Percentiles rank a stretch among this genome's conserved stretches.
Conservation (phyloP, 2,888 invertebrate species). For the Orgyia antiqua region DNA sequence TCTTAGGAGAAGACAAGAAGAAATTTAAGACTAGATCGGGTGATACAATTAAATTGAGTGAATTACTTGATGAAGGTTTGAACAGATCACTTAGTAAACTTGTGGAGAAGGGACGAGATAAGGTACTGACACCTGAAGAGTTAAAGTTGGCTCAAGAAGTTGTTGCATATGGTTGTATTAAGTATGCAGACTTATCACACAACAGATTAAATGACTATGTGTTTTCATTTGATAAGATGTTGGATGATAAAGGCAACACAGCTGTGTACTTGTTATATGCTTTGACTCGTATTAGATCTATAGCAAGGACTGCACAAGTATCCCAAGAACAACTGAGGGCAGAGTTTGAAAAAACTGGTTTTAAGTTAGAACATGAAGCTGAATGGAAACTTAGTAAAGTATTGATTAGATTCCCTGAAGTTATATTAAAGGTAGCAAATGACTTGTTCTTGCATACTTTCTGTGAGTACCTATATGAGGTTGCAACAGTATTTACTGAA, state of each 20-base stretch:
- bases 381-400: constrained; percentile 97
- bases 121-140: constrained; percentile 89
- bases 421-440: constrained; percentile 87
- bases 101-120: constrained; percentile 90
- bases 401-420: constrained; percentile 91
- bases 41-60: constrained; percentile 92
- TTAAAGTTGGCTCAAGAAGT: constrained; percentile 90
- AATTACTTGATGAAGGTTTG: constrained; percentile 94
- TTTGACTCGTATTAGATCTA: constrained; percentile 94
- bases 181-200: constrained; percentile 97
- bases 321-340: constrained; percentile 79
- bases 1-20: constrained; percentile 98
- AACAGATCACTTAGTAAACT: constrained; percentile 89
- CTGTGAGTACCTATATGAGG: constrained; percentile 97
- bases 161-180: constrained; percentile 98
- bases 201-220: constrained; percentile 96
- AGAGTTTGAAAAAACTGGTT: constrained; percentile 76
- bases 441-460: constrained; percentile 91
- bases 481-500: constrained; percentile 95
- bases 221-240: constrained; percentile 99
- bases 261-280: constrained; percentile 98
- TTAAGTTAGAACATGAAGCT: constrained; percentile 90
- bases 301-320: constrained; percentile 87
- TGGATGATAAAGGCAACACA: constrained; percentile 99
- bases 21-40: constrained; percentile 99